Evolutionary conservation across 2,888 invertebrate genomes (phyloP).

Genomic region (Entomobrya multifasciata): DNA sequence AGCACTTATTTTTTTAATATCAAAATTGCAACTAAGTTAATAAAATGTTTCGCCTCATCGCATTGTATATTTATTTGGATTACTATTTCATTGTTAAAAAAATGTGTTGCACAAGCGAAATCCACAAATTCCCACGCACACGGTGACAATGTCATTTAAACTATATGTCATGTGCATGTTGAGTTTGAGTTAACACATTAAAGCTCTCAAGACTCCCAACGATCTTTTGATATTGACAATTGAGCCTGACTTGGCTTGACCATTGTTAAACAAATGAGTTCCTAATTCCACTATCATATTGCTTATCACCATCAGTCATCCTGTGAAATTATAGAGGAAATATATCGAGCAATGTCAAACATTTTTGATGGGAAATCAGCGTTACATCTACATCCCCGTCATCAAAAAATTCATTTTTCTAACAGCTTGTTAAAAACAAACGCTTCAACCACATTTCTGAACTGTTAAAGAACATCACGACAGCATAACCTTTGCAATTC

Average conservation of each 20-base stretch:
- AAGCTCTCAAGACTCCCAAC: too few relatives aligned
- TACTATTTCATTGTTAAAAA: neutral
- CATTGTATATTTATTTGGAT: neutral
- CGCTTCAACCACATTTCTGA: too few relatives aligned
- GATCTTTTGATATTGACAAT: neutral
- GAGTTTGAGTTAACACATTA: too few relatives aligned
- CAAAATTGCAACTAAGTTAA: neutral
- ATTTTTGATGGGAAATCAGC: neutral
- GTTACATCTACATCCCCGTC: too few relatives aligned
- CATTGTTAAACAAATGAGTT: neutral
- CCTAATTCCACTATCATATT: neutral
- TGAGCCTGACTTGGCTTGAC: too few relatives aligned
- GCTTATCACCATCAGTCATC: too few relatives aligned
- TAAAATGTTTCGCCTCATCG: neutral
- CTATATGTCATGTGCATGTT: too few relatives aligned
- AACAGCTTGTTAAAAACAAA: too few relatives aligned
- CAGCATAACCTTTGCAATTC: too few relatives aligned
- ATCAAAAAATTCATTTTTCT: too few relatives aligned
- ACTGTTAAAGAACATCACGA: too few relatives aligned
- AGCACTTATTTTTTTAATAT: neutral
- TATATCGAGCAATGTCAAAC: constrained; percentile 18
- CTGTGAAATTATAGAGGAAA: neutral
- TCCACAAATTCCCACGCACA: neutral
- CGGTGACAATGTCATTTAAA: neutral
- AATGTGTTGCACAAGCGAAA: neutral